Base-by-base conservation (phyloP, 2,888 invertebrate genomes). In the Chelonus formosanus region DNA sequence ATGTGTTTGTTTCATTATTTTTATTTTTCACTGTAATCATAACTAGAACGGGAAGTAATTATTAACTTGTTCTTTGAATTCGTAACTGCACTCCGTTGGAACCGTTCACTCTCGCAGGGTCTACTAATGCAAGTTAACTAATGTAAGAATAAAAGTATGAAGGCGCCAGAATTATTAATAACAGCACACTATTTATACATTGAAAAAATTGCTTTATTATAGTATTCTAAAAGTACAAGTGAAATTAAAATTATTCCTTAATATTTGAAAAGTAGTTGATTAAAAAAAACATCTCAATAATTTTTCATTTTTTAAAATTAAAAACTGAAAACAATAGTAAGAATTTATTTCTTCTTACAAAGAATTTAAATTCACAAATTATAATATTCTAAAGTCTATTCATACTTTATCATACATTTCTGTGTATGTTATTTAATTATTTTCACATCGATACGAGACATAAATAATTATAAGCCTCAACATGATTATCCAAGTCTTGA, bases 61-160 rank as follows among this genome's bases (percentile, higher is more conserved):
- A 52, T 52, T 52, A 52, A 52, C 52, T 52, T 52, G 52, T 52
- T 52, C 52, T 52, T 52, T 52, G 52, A 52, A 52, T 52, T 60
- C 61, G 67, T 65, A 63, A 32, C 62, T 63, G 8, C 50, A 35
- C 5, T 34, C 36, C 3, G 10, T 52, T 59, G n/a, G 20, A 55
- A 48, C 45, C 58, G 35, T 60, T 47, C 36, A 48, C 60, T 60
- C 47, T 60, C 48, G 47, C 7, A 34, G 35, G 10, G 40, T 32
- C 34, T 31, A 31, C 52, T 52, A 52, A 34, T 52, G 34, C 56
- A 44, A 56, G 20, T 7, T 56, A 20, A 8, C 36, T 36, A 44
- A n/a, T 43, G 8, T n/a, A 35, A 32, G 20, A 56, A 40, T 43
- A 32, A 20, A 48, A n/a, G 31, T 59, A 45, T 31, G 5, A 59